phyloP scores from a whole-genome alignment of 2,888 invertebrate genomes.

The Andrena haemorrhoa region DNA sequence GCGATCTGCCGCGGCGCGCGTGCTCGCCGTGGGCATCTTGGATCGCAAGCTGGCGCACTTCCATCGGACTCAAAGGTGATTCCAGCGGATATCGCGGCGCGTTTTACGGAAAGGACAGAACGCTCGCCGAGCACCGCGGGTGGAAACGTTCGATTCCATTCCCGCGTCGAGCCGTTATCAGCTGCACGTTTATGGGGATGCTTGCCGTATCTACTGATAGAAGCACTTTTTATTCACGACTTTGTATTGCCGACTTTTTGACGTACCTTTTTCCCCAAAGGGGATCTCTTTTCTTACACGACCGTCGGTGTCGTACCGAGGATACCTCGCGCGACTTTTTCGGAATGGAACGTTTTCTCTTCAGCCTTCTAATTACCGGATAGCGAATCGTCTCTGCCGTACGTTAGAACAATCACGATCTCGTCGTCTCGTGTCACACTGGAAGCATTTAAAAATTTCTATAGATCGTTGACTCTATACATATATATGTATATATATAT shows the following conservation, averaged over 20 bases:
- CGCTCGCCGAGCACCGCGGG: neutral
- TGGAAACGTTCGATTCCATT: slow-evolving; percentile 16
- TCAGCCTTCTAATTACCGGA: neutral
- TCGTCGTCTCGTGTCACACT: slow-evolving; percentile 6
- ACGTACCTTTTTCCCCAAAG: neutral
- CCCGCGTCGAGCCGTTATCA: slow-evolving; percentile 12
- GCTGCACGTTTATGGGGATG: slow-evolving; percentile 6
- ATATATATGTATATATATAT: neutral
- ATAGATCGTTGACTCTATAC: neutral
- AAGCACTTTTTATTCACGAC: slow-evolving; percentile 12
- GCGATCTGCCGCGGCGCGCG: neutral
- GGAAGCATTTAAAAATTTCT: neutral
- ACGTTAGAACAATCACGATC: neutral
- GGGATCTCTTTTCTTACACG: neutral
- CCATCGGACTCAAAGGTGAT: neutral
- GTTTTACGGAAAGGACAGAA: neutral
- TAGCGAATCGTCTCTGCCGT: neutral
- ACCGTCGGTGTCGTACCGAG: neutral
- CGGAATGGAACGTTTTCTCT: neutral
- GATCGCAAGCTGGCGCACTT: neutral
- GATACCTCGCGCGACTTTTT: neutral
- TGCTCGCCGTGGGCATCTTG: neutral
- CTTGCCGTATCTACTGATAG: slow-evolving; percentile 15
- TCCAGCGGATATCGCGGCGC: slow-evolving; percentile 21
- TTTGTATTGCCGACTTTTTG: slow-evolving; percentile 15